Percentiles rank a stretch among this genome's conserved stretches.
Evolutionary conservation across 2,797 vertebrate genomes (phyloP).

Genomic region (Myotis pilosus): DNA sequence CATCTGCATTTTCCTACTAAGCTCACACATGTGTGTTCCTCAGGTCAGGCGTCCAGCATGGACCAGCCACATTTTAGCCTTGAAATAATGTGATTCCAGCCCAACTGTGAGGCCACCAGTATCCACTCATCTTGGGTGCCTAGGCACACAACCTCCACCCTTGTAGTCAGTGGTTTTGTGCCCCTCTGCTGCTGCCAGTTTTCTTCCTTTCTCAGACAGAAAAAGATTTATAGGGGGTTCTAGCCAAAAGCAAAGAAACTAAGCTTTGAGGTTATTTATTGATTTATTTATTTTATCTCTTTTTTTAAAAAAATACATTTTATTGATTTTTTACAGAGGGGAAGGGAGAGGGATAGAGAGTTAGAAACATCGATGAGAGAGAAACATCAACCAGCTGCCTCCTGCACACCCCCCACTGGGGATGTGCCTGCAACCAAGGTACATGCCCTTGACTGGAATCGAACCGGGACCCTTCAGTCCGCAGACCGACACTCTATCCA

Average conservation of each 20-base stretch:
- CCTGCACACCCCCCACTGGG: too few species aligned
- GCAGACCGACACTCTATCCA: too few species aligned
- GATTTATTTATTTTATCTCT: too few species aligned
- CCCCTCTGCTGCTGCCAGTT: not conserved
- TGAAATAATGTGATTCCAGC: not conserved
- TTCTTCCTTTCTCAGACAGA: not conserved
- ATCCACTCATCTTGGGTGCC: not conserved
- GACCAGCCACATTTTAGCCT: not conserved
- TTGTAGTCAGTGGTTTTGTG: not conserved
- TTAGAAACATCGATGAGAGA: too few species aligned
- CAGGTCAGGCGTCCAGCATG: not conserved
- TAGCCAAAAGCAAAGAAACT: not conserved
- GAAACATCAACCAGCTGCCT: too few species aligned
- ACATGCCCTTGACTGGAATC: too few species aligned
- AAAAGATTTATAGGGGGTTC: not conserved
- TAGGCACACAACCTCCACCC: not conserved
- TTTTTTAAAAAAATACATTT: too few species aligned
- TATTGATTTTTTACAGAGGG: too few species aligned
- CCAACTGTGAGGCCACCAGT: rapidly evolving
- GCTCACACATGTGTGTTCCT: too few species aligned
- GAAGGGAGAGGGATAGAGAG: too few species aligned
- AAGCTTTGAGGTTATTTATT: not conserved
- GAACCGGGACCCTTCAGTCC: too few species aligned
- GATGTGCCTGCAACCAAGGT: too few species aligned
- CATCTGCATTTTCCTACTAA: not conserved